A percentile compares a stretch with the other conserved stretches of the same genome.
Evolutionary conservation across 2,888 invertebrate genomes (phyloP).

Genomic region (Dusona sp.): DNA sequence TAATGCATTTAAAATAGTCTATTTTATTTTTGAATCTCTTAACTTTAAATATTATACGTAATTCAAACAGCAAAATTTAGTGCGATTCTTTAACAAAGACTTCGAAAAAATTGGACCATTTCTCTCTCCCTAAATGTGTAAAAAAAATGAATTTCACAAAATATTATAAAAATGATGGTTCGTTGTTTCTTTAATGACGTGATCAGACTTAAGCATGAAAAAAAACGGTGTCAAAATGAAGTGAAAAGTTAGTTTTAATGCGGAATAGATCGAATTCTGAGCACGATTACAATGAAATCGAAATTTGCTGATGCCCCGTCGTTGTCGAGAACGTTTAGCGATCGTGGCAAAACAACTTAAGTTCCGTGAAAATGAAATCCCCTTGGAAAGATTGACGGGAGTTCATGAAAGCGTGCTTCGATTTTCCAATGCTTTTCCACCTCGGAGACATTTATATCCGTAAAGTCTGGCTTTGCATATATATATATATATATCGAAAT

Average conservation of each 20-base stretch:
- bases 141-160: neutral
- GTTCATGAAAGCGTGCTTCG: slow-evolving; percentile 39
- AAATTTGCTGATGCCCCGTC: neutral
- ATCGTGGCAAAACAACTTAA: slow-evolving; percentile 4
- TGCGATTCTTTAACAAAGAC: neutral
- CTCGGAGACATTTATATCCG: neutral
- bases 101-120: neutral
- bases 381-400: slow-evolving; percentile 42
- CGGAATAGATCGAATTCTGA: neutral
- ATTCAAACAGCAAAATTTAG: neutral
- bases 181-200: neutral
- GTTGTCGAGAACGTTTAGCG: slow-evolving; percentile 24
- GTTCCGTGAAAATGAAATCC: slow-evolving; percentile 40
- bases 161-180: neutral
- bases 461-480: neutral
- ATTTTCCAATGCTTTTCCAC: slow-evolving; percentile 36
- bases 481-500: neutral
- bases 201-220: neutral
- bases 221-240: neutral
- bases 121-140: neutral
- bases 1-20: no score
- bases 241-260: neutral
- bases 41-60: neutral
- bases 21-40: no score
- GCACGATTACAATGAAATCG: slow-evolving; percentile 12